Evolutionary conservation across 2,888 invertebrate species (phyloP).

Genomic region (Arrhopalites spinosus): DNA sequence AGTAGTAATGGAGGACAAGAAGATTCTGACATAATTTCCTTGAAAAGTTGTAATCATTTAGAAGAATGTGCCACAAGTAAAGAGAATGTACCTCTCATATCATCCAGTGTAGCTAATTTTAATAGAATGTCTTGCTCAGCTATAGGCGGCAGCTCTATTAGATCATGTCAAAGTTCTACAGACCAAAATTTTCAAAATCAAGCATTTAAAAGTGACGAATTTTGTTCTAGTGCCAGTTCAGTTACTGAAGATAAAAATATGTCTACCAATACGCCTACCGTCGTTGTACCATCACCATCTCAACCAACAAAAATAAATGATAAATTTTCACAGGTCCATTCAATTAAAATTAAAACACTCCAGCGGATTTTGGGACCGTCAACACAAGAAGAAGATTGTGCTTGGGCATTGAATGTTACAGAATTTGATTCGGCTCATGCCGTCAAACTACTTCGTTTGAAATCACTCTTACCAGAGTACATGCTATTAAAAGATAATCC

Average conservation of each 20-base stretch:
- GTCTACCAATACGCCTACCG: too few relatives aligned
- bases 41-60: neutral
- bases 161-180: neutral
- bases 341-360: conserved; percentile 53
- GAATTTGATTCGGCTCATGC: conserved; percentile 53
- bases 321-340: conserved; percentile 17
- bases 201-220: conserved; percentile 16
- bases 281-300: neutral
- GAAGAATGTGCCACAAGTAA: conserved; percentile 7
- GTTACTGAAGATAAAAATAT: too few relatives aligned
- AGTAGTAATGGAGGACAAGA: neutral
- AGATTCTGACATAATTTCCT: neutral
- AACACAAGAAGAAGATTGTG: conserved; percentile 49
- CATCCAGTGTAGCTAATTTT: conserved; percentile 10
- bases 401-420: conserved; percentile 53
- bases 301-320: neutral
- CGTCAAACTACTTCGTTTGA: conserved; percentile 53
- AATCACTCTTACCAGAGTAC: conserved; percentile 53
- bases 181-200: conserved; percentile 1
- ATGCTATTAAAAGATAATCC: conserved; percentile 48
- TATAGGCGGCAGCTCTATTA: too few relatives aligned
- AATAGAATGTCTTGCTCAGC: neutral
- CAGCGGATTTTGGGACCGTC: conserved; percentile 53
- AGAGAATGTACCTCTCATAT: neutral
- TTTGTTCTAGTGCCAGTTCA: neutral